Percentiles rank a stretch among this genome's conserved stretches.
These are phyloP conservation scores for Triplophysa bombifrons DNA, from an alignment of 2,797 vertebrate species.

Conservation along the genomic window DNA sequence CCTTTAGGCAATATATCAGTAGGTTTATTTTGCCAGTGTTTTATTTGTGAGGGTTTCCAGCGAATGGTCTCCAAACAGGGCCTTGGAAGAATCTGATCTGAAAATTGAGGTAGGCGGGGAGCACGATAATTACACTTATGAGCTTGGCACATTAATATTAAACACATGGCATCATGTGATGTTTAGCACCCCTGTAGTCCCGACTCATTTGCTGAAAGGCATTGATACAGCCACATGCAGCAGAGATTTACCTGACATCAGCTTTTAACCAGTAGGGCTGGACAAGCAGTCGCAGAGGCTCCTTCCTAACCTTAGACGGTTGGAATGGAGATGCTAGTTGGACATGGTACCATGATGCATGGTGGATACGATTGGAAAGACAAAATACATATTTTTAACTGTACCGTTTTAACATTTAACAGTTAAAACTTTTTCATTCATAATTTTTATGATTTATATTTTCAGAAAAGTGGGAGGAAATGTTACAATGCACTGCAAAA, in stretches of 20 bases:
- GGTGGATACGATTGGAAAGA: background rate
- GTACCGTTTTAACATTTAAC: too few species aligned
- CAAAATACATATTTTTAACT: too few species aligned
- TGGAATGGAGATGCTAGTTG: background rate
- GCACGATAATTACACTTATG: background rate
- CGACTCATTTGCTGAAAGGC: background rate
- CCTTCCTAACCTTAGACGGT: background rate
- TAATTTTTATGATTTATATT: too few species aligned
- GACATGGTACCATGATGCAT: background rate
- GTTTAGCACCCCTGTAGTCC: background rate
- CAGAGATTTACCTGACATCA: background rate
- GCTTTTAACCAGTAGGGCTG: background rate
- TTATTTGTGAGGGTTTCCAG: conserved; percentile 13
- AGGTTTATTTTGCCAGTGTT: conserved; percentile 3
- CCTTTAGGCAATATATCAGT: conserved; percentile 23
- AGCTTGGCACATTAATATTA: background rate
- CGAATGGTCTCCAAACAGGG: background rate
- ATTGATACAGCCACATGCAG: background rate
- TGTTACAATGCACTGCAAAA: too few species aligned
- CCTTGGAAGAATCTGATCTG: background rate
- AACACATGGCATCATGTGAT: background rate
- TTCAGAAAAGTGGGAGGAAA: too few species aligned
- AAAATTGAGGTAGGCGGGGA: background rate
- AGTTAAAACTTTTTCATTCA: too few species aligned
- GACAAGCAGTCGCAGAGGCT: background rate